Evolutionary conservation across 35 echinoderm and acorn worm species (phyloP), one percentile per base, ranked within the genome.

Genomic region (Ophioderma brevispina): DNA sequence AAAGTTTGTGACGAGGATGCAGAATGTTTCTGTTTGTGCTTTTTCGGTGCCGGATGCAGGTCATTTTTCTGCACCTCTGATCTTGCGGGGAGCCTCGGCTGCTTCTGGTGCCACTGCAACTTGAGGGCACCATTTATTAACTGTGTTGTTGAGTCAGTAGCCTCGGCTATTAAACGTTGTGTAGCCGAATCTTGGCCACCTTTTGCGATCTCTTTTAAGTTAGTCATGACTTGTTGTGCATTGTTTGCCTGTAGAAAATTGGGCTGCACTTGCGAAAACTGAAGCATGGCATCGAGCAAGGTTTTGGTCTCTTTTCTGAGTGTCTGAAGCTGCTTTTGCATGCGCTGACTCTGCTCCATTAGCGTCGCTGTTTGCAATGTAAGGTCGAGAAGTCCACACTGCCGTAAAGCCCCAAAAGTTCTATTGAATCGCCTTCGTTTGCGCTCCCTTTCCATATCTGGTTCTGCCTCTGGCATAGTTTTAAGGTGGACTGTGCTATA

Each of bases 331-430:
- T 97, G 88, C 37, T 94, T 82, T 37, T 97, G 88, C 43, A 97
- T 55, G 31, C 87, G 55, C 15, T 56, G 8, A 82, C 90, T 97
- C 80, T 91, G 91, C 76, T 97, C 92, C 89, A 97, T 97, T 25
- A 97, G 80, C 0, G 92, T 82, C 25, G 95, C 95, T 18, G 95
- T 97, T 76, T 97, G 95, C 81, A 97, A 55, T 23, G 95, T 94
- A 33, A 97, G 89, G n/a, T 97, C 95, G 39, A 97, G 64, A 34
- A 97, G 86, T 23, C 95, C 95, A 59, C 95, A 97, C 23, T 97
- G 76, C 5, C 92, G 77, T 5, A 97, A 80, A 10, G 92, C 81
- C 3, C 84, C 63, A 55, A 97, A 97, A 31, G 95, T 97, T 31
- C 95, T 37, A 56, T 90, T 86, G 46, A 97, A 97, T 0, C 95